Conservation (phyloP, 2,113 vertebrate genomes). For the Myotis lucifugus region DNA sequence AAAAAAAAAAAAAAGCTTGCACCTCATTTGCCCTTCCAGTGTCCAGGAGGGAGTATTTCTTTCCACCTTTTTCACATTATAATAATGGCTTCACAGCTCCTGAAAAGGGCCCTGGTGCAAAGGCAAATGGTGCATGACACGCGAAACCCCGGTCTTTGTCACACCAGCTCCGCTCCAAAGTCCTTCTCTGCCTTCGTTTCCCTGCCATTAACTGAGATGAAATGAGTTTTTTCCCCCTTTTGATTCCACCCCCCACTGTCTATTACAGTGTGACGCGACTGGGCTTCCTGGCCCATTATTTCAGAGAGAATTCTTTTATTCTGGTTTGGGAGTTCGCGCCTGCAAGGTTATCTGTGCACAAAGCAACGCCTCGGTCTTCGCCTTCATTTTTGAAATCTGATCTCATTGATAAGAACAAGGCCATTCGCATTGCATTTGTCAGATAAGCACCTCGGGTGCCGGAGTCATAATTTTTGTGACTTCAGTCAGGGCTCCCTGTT, state of each 20-base stretch:
- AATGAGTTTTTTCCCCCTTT: constrained; percentile 88
- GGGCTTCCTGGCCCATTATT: constrained; percentile 87
- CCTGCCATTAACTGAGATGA: constrained; percentile 91
- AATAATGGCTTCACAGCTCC: constrained; percentile 88
- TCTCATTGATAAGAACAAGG: constrained; percentile 85
- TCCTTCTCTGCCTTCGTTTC: constrained; percentile 89
- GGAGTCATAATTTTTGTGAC: constrained; percentile 85
- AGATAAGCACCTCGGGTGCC: constrained; percentile 82
- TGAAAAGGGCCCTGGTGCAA: constrained; percentile 85
- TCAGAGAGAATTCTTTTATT: constrained; percentile 85
- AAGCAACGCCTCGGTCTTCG: constrained; percentile 78
- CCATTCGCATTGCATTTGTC: constrained; percentile 81
- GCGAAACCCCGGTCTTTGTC: constrained; percentile 85
- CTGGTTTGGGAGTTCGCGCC: constrained; percentile 84
- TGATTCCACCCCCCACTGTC: constrained; percentile 84
- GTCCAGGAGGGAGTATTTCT: constrained; percentile 90
- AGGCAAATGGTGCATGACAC: constrained; percentile 90
- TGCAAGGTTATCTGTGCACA: constrained; percentile 88
- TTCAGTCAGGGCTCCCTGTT: constrained; percentile 83
- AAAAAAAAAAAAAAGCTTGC: constrained; percentile 50
- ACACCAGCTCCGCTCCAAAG: constrained; percentile 86
- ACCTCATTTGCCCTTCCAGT: constrained; percentile 93
- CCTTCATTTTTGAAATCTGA: constrained; percentile 85
- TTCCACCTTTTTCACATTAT: constrained; percentile 88
- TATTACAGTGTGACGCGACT: constrained; percentile 86